Conservation (phyloP, 2,113 vertebrate genomes). For the Rattus rattus region DNA sequence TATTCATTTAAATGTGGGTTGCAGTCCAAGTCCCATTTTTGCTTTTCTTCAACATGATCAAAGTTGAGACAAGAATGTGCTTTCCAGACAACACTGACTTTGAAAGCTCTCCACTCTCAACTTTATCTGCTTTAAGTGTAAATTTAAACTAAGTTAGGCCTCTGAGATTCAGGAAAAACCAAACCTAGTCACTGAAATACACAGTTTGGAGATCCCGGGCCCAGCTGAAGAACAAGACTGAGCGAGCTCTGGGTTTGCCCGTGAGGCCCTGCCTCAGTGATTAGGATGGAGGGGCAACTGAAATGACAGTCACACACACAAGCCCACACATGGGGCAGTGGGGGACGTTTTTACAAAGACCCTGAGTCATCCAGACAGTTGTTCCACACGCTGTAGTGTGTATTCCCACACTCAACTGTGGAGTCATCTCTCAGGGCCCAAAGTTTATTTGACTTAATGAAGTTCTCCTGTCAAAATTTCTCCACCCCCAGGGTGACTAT, state of each 20-base stretch:
- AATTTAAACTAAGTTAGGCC: conserved; percentile 28
- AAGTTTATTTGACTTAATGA: conserved; percentile 32
- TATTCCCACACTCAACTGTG: not conserved
- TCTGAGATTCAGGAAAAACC: not conserved
- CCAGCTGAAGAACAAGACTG: not conserved
- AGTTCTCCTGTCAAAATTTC: conserved; percentile 26
- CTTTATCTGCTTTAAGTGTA: not conserved
- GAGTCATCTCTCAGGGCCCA: not conserved
- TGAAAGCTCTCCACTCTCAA: not conserved
- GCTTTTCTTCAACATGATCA: not conserved
- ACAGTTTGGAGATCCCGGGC: not conserved
- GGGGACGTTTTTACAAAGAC: not conserved
- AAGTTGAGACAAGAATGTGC: not conserved
- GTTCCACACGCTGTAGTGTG: not conserved
- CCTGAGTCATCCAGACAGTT: not conserved
- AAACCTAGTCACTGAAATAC: not conserved
- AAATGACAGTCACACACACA: not conserved
- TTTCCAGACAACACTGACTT: conserved; percentile 14
- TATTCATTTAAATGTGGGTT: not conserved
- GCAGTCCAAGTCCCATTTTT: not conserved
- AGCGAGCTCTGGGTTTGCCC: not conserved
- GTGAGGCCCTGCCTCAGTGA: not conserved
- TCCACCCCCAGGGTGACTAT: not conserved
- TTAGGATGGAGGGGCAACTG: accelerated
- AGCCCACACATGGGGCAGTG: not conserved